phyloP scores from a whole-genome alignment of 2,888 invertebrate genomes.

The Metopia argyrocephala region DNA sequence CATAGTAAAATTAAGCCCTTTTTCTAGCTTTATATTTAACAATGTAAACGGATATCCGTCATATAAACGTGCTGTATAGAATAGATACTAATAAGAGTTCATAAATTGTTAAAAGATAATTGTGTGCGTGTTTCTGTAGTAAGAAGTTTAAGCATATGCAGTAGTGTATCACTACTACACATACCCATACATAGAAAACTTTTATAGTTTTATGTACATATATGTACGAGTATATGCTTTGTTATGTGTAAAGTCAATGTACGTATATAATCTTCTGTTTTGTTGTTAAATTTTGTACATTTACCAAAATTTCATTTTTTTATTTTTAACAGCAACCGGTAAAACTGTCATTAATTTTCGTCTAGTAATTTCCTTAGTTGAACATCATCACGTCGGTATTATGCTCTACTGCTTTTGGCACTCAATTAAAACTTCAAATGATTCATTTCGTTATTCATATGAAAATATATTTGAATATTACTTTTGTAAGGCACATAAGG shows the following conservation, averaged over 20 bases:
- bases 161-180: background rate
- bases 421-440: slow-evolving; percentile 62
- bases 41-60: slow-evolving; percentile 55
- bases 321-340: slow-evolving; percentile 49
- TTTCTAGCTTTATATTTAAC: slow-evolving; percentile 3
- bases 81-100: background rate
- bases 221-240: too few species aligned
- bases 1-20: background rate
- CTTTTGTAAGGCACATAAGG: background rate
- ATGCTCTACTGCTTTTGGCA: slow-evolving; percentile 64
- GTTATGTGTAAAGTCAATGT: too few species aligned
- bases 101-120: background rate
- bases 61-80: slow-evolving; percentile 36
- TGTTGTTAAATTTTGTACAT: slow-evolving; percentile 19
- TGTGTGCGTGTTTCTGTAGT: background rate
- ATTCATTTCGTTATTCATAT: background rate
- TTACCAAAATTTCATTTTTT: background rate
- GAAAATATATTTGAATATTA: background rate
- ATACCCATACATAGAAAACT: background rate
- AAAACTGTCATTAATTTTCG: slow-evolving; percentile 75
- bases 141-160: background rate
- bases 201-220: too few species aligned
- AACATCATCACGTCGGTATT: slow-evolving; percentile 67
- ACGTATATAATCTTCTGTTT: too few species aligned
- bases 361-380: slow-evolving; percentile 77